These are phyloP conservation scores for Matsumurasca onukii DNA, from an alignment of 1,140 invertebrate species.

Conservation along the genomic window DNA sequence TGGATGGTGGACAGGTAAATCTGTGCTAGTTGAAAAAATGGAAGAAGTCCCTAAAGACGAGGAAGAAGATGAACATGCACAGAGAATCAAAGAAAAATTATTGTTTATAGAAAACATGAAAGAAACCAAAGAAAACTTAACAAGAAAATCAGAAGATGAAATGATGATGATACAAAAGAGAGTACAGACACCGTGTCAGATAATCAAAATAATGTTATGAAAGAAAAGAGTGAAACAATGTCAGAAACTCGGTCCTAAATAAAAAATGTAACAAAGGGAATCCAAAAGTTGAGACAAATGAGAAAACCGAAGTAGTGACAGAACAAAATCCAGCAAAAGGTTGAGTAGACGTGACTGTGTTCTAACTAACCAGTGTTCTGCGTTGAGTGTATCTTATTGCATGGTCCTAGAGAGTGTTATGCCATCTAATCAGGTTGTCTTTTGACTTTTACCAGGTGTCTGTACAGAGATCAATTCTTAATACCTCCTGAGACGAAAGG, in stretches of 20 bases:
- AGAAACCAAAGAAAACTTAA: conserved; percentile 30
- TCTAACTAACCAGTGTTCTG: no score
- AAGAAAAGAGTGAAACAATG: conserved; percentile 34
- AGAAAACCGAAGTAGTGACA: conserved; percentile 8
- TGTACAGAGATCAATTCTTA: no score
- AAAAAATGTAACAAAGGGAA: conserved; percentile 29
- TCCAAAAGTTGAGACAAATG: no score
- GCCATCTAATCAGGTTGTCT: no score
- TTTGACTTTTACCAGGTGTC: no score
- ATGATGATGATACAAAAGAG: conserved; percentile 17
- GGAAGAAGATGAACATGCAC: conserved; percentile 36
- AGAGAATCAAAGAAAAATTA: conserved; percentile 37
- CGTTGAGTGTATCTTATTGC: no score
- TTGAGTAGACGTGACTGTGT: conserved; percentile 64
- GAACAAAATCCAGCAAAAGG: conserved; percentile 54
- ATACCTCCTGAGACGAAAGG: no score
- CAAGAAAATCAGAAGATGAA: conserved; percentile 17
- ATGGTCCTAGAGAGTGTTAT: no score
- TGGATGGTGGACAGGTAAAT: conserved; percentile 42
- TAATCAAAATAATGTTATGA: conserved; percentile 15
- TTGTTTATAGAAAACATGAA: conserved; percentile 33
- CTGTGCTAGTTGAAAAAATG: conserved; percentile 39
- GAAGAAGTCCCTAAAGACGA: conserved; percentile 32
- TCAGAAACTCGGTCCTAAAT: no score
- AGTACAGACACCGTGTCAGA: conserved; percentile 13